These are phyloP conservation scores for Drosophila mimetica DNA, from an alignment of 2,888 invertebrate genomes.

Conservation along the genomic window DNA sequence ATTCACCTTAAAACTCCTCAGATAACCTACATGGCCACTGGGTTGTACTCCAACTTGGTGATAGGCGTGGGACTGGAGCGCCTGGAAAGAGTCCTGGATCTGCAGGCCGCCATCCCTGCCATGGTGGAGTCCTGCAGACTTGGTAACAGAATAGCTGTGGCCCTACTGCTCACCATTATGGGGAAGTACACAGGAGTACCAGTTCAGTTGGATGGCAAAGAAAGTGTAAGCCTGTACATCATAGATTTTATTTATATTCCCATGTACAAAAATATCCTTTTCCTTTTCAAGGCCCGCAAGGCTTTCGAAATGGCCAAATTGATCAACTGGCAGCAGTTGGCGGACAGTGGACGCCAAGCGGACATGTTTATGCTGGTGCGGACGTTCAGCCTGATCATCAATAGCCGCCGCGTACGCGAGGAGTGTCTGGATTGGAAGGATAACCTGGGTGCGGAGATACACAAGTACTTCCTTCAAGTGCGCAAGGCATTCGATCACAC, in stretches of 20 bases:
- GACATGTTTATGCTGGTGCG: slow-evolving; percentile 55
- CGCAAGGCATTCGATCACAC: slow-evolving; percentile 18
- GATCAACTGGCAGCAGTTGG: slow-evolving; percentile 54
- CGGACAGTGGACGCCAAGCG: neutral
- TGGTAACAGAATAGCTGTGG: slow-evolving; percentile 37
- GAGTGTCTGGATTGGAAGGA: slow-evolving; percentile 32
- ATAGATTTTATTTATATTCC: too few relatives aligned
- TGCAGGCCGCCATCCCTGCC: slow-evolving; percentile 36
- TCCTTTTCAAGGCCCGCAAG: slow-evolving; percentile 29
- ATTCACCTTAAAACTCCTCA: neutral
- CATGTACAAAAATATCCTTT: too few relatives aligned
- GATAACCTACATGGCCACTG: slow-evolving; percentile 36
- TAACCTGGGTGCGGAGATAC: slow-evolving; percentile 30
- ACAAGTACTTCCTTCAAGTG: slow-evolving; percentile 46
- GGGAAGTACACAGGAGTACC: slow-evolving; percentile 21
- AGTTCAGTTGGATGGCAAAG: neutral
- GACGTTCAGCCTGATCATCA: slow-evolving; percentile 48
- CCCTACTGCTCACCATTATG: slow-evolving; percentile 46
- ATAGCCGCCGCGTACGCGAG: slow-evolving; percentile 35
- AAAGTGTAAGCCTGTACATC: slow-evolving; percentile 7
- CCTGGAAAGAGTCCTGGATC: slow-evolving; percentile 26
- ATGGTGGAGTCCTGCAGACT: slow-evolving; percentile 23
- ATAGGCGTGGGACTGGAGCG: slow-evolving; percentile 35
- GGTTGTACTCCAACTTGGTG: slow-evolving; percentile 20
- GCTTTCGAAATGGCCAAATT: slow-evolving; percentile 47